These are phyloP conservation scores for Desoria tigrina DNA, from an alignment of 2,888 invertebrate genomes.

Conservation along the genomic window DNA sequence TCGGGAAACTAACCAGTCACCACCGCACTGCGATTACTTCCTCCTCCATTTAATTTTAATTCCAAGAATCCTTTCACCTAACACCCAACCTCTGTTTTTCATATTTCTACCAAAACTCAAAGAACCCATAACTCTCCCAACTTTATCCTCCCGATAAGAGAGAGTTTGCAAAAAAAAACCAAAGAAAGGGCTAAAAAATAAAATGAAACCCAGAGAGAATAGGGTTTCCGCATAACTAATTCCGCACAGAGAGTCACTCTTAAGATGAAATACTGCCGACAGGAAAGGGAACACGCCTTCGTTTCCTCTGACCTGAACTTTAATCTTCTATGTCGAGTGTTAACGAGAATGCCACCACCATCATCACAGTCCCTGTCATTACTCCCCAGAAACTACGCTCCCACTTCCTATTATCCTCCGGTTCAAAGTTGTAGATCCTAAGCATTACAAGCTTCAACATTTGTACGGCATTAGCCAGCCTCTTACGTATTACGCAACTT, in stretches of 20 bases:
- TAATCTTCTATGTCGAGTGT: background rate
- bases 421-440: background rate
- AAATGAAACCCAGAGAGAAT: background rate
- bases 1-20: too few relatives aligned
- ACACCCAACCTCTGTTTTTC: background rate
- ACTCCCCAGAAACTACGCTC: background rate
- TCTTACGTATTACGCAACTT: too few relatives aligned
- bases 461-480: too few relatives aligned
- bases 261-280: slow-evolving; percentile 18
- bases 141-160: background rate
- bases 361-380: background rate
- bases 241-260: background rate
- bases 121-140: background rate
- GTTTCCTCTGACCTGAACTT: slow-evolving; percentile 15
- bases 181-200: background rate
- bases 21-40: too few relatives aligned
- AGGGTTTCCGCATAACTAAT: slow-evolving; percentile 13
- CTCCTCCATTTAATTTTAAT: too few relatives aligned
- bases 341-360: background rate
- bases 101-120: background rate
- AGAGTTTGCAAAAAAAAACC: background rate
- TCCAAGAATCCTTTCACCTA: background rate
- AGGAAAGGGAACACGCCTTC: slow-evolving; percentile 13
- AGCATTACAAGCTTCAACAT: too few relatives aligned
- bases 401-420: background rate